phyloP scores from a whole-genome alignment of 2,113 vertebrate genomes.

The Cololabis saira region DNA sequence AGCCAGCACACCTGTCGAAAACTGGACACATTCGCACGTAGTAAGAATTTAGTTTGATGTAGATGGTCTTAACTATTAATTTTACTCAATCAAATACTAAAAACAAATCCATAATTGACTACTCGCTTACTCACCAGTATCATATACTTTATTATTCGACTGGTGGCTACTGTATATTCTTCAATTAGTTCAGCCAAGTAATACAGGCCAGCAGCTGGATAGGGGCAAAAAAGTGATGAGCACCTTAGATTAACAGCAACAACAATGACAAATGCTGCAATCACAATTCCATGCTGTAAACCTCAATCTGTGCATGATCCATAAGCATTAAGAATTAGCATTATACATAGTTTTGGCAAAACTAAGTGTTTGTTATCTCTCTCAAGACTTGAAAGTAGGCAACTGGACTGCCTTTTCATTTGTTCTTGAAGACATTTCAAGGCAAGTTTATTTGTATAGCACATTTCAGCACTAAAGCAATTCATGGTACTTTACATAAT shows the following conservation, averaged over 20 bases:
- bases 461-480: too few species aligned
- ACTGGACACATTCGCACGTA: slow-evolving; percentile 75
- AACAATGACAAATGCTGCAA: background rate
- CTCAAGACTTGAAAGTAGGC: too few species aligned
- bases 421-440: too few species aligned
- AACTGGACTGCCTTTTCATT: too few species aligned
- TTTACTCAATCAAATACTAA: background rate
- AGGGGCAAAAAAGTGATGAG: background rate
- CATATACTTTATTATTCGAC: slow-evolving; percentile 97
- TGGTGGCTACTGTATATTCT: slow-evolving; percentile 94
- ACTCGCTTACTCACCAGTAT: slow-evolving; percentile 88
- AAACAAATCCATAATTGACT: background rate
- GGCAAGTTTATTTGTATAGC: too few species aligned
- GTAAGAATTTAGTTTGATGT: background rate
- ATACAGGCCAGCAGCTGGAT: slow-evolving; percentile 92
- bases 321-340: too few species aligned
- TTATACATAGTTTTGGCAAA: too few species aligned
- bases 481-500: too few species aligned
- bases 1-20: slow-evolving; percentile 90
- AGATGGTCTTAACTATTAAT: fast-evolving
- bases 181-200: slow-evolving; percentile 96
- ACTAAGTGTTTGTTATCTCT: too few species aligned
- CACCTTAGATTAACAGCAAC: background rate
- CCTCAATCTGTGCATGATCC: too few species aligned
- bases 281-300: background rate